Conservation (phyloP, 2,888 invertebrate genomes). For the Philereme vetulata region DNA sequence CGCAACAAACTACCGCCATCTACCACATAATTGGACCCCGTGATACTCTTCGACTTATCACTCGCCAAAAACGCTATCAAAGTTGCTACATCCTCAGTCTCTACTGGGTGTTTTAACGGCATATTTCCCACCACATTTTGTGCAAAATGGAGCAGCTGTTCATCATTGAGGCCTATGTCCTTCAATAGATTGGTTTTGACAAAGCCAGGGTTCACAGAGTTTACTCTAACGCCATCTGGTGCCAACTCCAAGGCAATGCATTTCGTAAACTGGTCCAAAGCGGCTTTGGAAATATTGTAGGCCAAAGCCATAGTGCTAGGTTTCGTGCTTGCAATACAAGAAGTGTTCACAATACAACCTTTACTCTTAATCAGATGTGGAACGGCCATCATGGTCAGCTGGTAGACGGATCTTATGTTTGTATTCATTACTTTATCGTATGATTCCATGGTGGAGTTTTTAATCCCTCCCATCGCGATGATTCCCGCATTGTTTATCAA, state of each 20-base stretch:
- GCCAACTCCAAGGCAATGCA: slow-evolving; percentile 94
- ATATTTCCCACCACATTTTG: slow-evolving; percentile 87
- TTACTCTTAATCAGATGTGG: slow-evolving; percentile 91
- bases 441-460: slow-evolving; percentile 90
- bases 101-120: slow-evolving; percentile 93
- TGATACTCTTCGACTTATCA: slow-evolving; percentile 92
- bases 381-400: slow-evolving; percentile 91
- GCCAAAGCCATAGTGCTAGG: slow-evolving; percentile 88
- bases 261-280: slow-evolving; percentile 96
- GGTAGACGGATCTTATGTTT: slow-evolving; percentile 92
- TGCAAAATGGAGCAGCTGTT: slow-evolving; percentile 91
- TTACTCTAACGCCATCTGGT: slow-evolving; percentile 91
- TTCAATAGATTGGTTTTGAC: slow-evolving; percentile 93
- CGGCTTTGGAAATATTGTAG: slow-evolving; percentile 96
- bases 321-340: slow-evolving; percentile 91
- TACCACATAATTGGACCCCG: slow-evolving; percentile 85
- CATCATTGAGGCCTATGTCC: slow-evolving; percentile 79
- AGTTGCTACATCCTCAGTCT: slow-evolving; percentile 92
- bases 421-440: slow-evolving; percentile 94
- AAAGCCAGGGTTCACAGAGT: slow-evolving; percentile 97
- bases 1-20: slow-evolving; percentile 65
- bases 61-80: slow-evolving; percentile 95
- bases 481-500: slow-evolving; percentile 95
- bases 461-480: slow-evolving; percentile 90
- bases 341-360: slow-evolving; percentile 95